A percentile compares a stretch with the other conserved stretches of the same genome.
Conservation (phyloP, 2,888 invertebrate species). For the Acanthoscelides obtectus region DNA sequence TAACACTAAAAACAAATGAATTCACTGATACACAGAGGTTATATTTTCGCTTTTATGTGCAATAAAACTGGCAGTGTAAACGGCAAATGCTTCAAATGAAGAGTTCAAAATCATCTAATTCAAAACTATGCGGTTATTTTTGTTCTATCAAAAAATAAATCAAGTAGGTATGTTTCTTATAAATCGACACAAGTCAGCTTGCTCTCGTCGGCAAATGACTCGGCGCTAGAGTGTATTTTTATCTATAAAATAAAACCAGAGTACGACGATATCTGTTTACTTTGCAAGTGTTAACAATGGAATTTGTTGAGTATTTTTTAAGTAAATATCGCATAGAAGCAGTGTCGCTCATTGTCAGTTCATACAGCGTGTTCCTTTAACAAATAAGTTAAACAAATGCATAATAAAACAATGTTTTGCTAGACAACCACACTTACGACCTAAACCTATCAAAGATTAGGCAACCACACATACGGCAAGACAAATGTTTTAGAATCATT, state of each 20-base stretch:
- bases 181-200: not conserved
- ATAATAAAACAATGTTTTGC: not conserved
- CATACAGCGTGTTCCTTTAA: not conserved
- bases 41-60: not conserved
- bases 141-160: not conserved
- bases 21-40: not conserved
- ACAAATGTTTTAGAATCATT: not conserved
- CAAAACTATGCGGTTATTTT: not conserved
- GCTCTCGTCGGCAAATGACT: not conserved
- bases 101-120: not conserved
- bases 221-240: not conserved
- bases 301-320: not conserved
- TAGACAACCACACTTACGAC: not conserved
- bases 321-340: not conserved
- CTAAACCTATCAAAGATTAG: not conserved
- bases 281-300: not conserved
- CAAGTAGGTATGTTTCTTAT: not conserved
- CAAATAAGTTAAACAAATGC: not conserved
- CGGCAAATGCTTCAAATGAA: not conserved
- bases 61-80: not conserved
- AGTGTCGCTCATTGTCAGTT: not conserved
- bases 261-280: not conserved
- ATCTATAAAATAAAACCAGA: conserved; percentile 1
- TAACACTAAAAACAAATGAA: conserved; percentile 1
- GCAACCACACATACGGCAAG: not conserved